Evolutionary conservation across 2,113 vertebrate species (phyloP).

Genomic region (Alethe castanea): DNA sequence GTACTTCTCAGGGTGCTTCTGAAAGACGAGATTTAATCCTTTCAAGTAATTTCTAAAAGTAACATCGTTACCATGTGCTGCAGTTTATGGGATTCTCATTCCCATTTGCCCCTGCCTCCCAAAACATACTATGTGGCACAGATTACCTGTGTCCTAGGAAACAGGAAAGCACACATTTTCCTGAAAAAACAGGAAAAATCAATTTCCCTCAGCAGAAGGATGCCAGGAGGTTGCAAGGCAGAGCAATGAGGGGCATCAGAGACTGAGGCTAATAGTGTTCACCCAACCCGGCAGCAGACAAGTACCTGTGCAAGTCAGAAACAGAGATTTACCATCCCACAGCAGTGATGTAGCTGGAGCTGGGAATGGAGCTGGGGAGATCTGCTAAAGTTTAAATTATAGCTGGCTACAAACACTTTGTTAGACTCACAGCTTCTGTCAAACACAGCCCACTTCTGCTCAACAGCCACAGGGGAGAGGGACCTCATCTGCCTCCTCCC

Average conservation of each 20-base stretch:
- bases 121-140: neutral
- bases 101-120: neutral
- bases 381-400: neutral
- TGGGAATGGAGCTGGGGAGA: neutral
- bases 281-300: neutral
- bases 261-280: neutral
- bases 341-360: neutral
- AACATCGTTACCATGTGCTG: neutral
- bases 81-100: neutral
- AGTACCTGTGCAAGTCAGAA: neutral
- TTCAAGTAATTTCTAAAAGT: neutral
- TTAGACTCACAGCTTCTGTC: neutral
- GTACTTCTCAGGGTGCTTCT: neutral
- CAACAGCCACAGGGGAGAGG: neutral
- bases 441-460: neutral
- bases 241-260: neutral
- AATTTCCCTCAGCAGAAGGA: fast-evolving
- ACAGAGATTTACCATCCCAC: neutral
- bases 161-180: neutral
- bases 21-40: neutral
- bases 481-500: neutral
- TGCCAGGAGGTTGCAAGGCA: fast-evolving
- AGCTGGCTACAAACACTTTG: neutral
- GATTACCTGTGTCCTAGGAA: neutral
- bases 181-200: neutral